Base-by-base conservation (phyloP, 2,797 vertebrate genomes). In the Salarias fasciatus region DNA sequence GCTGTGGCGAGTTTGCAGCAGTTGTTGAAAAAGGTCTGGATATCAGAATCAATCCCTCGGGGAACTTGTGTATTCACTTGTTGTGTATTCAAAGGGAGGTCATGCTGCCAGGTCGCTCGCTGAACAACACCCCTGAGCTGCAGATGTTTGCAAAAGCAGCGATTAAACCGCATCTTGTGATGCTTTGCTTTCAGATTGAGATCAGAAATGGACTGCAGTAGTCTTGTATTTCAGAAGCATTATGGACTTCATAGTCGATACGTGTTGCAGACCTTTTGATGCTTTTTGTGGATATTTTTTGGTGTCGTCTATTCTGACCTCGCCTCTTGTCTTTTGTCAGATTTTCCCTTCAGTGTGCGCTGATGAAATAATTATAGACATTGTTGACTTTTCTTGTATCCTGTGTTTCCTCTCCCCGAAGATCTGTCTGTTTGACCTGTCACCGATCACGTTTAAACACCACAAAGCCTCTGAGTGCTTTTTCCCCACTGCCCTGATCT, bases 381-480 rank as follows among this genome's bases (percentile, higher is more conserved):
- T 50, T 60, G 73, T 63, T 75, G 67, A 69, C 51, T 69, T 61
- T 54, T 71, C 63, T 49, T 60, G 12, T 66, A 11, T 65, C 38
- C 24, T 53, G 41, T 51, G 45, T 56, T 48, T 51, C 42, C 67
- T 53, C 49, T 52, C 73, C 74, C 70, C 18, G 28, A 63, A 76
- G 75, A 74, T 58, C 29, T 37, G 37, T 73, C 56, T 50, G 47
- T 82, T 68, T 77, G 79, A 82, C 75, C 83, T 76, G 75, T 74
- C 72, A 69, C 73, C 78, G 72, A 78, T 79, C 79, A 80, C 54
- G 73, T 80, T 82, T 75, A 66, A 80, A 72, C 67, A 58, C 53
- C 50, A 64, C 70, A 77, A 75, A 72, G 58, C 64, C 33, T 77
- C 54, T 50, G 40, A 77, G 65, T 60, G 69, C 64, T 37, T 66